phyloP scores from a whole-genome alignment of 2,797 vertebrate genomes.

The Epinephelus coioides region DNA sequence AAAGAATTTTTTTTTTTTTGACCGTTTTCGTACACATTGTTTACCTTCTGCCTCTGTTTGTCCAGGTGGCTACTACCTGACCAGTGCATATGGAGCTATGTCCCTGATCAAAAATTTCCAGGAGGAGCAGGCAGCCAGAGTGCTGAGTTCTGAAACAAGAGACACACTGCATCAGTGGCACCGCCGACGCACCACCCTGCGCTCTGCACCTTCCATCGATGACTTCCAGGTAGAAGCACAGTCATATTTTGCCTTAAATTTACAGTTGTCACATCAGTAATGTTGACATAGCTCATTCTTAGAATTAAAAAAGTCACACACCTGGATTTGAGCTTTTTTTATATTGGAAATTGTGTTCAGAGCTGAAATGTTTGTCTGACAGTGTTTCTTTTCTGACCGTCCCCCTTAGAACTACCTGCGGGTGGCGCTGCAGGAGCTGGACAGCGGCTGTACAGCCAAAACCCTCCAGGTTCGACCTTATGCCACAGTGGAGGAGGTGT shows the following conservation, averaged over 20 bases:
- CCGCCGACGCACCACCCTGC: slow-evolving; percentile 90
- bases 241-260: background rate
- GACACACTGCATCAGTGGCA: slow-evolving; percentile 95
- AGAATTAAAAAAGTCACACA: background rate
- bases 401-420: slow-evolving; percentile 92
- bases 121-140: slow-evolving; percentile 92
- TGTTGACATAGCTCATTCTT: background rate
- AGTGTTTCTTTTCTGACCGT: background rate
- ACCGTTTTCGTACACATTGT: too few species aligned
- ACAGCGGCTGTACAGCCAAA: slow-evolving; percentile 93
- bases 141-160: slow-evolving; percentile 90
- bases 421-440: slow-evolving; percentile 92
- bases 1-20: background rate
- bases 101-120: slow-evolving; percentile 95
- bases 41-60: background rate
- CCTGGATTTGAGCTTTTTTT: background rate
- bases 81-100: slow-evolving; percentile 94
- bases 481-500: slow-evolving; percentile 92
- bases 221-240: slow-evolving; percentile 92
- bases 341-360: too few species aligned
- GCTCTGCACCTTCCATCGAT: slow-evolving; percentile 90
- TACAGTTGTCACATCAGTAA: too few species aligned
- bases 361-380: background rate
- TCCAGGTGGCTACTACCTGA: slow-evolving; percentile 96
- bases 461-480: slow-evolving; percentile 91